Evolutionary conservation across 2,888 invertebrate species (phyloP).

Genomic region (Bimastos eiseni): DNA sequence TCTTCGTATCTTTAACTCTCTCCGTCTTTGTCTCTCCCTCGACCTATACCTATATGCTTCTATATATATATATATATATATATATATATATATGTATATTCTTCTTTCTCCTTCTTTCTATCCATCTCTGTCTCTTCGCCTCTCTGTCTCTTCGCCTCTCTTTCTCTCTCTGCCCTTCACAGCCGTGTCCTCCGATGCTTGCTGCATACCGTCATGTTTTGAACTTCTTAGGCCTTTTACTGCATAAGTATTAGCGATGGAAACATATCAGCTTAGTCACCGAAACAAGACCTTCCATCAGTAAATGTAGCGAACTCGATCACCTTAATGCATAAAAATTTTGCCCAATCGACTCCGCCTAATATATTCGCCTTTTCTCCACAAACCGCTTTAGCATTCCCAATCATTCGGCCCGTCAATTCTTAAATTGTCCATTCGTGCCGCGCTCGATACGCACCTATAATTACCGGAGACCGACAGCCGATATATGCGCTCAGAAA

Average conservation of each 20-base stretch:
- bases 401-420: not conserved
- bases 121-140: not conserved
- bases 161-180: too few relatives aligned
- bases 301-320: not conserved
- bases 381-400: not conserved
- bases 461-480: not conserved
- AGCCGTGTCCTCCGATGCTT: not conserved
- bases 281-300: conserved; percentile 13
- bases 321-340: conserved; percentile 13
- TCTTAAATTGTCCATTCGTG: not conserved
- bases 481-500: conserved; percentile 4
- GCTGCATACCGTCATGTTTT: not conserved
- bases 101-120: not conserved
- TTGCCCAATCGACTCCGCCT: not conserved
- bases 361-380: not conserved
- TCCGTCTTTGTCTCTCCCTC: not conserved
- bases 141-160: not conserved
- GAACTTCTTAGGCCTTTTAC: not conserved
- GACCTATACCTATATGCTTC: too few relatives aligned
- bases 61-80: too few relatives aligned
- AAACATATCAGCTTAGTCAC: not conserved
- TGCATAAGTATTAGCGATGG: not conserved
- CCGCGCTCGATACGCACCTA: not conserved
- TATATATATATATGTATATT: too few relatives aligned
- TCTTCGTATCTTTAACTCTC: not conserved